A percentile compares a stretch with the other conserved stretches of the same genome.
Conservation (phyloP, 2,888 invertebrate genomes). For the Caenorhabditis afra region DNA sequence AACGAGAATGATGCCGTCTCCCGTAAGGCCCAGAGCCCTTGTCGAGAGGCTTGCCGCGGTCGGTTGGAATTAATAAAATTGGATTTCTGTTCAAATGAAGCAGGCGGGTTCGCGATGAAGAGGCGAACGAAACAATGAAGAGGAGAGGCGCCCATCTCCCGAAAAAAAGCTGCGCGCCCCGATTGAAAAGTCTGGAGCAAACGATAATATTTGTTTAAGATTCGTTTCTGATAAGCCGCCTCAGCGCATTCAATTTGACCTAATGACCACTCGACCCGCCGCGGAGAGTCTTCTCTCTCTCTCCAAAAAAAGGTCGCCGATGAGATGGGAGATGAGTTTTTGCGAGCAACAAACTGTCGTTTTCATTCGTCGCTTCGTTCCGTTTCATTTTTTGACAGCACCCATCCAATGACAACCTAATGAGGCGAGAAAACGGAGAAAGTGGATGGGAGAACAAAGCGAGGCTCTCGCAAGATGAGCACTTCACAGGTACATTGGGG, state of each 20-base stretch:
- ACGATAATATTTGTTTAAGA: slow-evolving; percentile 54
- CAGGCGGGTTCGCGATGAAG: too few relatives aligned
- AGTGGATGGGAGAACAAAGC: not conserved
- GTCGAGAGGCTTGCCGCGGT: slow-evolving; percentile 12
- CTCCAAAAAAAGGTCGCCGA: slow-evolving; percentile 24
- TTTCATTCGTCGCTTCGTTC: slow-evolving; percentile 30
- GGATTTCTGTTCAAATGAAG: slow-evolving; percentile 31
- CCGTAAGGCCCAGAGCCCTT: not conserved
- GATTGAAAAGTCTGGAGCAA: slow-evolving; percentile 49
- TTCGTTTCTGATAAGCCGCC: slow-evolving; percentile 57
- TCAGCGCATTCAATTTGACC: slow-evolving; percentile 36
- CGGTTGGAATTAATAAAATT: slow-evolving; percentile 21
- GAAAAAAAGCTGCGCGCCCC: slow-evolving; percentile 52
- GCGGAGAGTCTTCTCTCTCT: slow-evolving; percentile 5
- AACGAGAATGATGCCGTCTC: not conserved
- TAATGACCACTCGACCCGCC: slow-evolving; percentile 33
- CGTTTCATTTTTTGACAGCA: slow-evolving; percentile 48
- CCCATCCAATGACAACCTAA: slow-evolving; percentile 23
- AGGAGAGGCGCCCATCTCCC: slow-evolving; percentile 6
- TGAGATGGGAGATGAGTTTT: not conserved
- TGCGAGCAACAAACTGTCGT: slow-evolving; percentile 27
- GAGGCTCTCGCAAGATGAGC: not conserved
- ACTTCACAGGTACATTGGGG: slow-evolving; percentile 1
- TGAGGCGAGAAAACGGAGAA: slow-evolving; percentile 13
- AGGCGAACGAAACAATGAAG: slow-evolving; percentile 21